Base-by-base conservation (phyloP, 1,140 invertebrate species). In the Mizuhopecten yessoensis region DNA sequence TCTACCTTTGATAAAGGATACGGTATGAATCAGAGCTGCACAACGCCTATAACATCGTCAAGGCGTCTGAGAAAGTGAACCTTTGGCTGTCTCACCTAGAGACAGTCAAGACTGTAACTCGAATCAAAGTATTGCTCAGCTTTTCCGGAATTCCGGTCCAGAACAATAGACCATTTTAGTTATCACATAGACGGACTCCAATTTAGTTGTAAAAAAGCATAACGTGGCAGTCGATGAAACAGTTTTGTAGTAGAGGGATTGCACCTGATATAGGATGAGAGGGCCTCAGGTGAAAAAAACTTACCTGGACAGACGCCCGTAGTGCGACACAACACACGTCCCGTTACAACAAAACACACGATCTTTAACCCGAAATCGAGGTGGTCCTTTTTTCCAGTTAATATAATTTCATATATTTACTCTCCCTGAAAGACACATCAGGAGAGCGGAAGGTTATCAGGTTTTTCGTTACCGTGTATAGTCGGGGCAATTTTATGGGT, bases 371-470 rank as follows among this genome's bases (percentile, higher is more conserved):
- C 29, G 1, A n/a, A n/a, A 75, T 75, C 57, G 57, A 75, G 57
- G 57, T 75, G 57, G 57, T 75, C 57, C 42, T 45, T 75, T 75
- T 75, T 75, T 75, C 57, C 57, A 75, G 57, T 75, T 75, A 75
- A 75, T 75, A 75, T 75, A 75, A 75, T 75, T 75, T 75, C 57
- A 75, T 75, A 75, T 75, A 75, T n/a, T 29, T 75, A 29, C 57
- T 75, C n/a, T 75, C 23, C 5, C n/a, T 75, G 57, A 75, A 75
- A 29, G 57, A 75, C 57, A 75, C 57, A 75, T 17, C 57, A 75
- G 57, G 57, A 9, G 1, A 75, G 3, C 29, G n/a, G 17, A 75
- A 75, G 17, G 57, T 75, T 75, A 75, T 75, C 57, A 29, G 17
- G 57, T 75, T 9, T 75, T 29, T 29, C 29, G 57, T 75, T 75